These are phyloP conservation scores for Aphelenchoides fujianensis DNA, from an alignment of 1,140 invertebrate species.

Conservation along the genomic window DNA sequence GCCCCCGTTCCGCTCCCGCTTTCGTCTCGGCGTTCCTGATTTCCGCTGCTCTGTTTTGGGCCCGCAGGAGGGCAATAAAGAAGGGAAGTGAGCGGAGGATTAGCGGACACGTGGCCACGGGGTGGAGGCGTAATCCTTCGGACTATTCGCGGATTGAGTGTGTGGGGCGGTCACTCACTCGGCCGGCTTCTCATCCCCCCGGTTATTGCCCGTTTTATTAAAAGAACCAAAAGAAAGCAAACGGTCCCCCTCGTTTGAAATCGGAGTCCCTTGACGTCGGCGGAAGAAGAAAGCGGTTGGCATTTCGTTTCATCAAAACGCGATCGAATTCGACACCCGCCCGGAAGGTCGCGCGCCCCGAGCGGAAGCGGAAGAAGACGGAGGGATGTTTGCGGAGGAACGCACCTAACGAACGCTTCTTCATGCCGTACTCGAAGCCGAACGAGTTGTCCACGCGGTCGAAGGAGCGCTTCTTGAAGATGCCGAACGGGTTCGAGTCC, in stretches of 20 bases:
- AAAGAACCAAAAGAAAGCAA: not conserved
- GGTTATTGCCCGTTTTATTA: no score
- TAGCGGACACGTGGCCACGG: not conserved
- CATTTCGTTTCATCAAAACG: not conserved
- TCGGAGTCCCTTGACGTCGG: not conserved
- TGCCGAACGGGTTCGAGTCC: not conserved
- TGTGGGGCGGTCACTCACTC: not conserved
- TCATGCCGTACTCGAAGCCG: conserved; percentile 5
- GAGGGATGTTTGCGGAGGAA: conserved; percentile 6
- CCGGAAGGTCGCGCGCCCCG: no score
- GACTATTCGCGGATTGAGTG: not conserved
- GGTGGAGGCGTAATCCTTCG: not conserved
- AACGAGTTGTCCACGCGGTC: conserved; percentile 3
- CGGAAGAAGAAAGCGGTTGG: not conserved
- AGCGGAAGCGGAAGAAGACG: no score
- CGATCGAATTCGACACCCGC: not conserved
- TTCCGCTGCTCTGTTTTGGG: not conserved
- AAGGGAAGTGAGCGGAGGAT: not conserved
- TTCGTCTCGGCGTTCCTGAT: not conserved
- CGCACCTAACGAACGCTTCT: conserved; percentile 15
- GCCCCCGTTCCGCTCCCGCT: not conserved
- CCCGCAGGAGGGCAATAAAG: not conserved
- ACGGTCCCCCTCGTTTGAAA: no score
- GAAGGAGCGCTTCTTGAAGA: conserved; percentile 7
- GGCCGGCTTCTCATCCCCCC: not conserved